These are phyloP conservation scores for Sinocyclocheilus maitianheensis DNA, from an alignment of 2,113 vertebrate genomes.

Conservation along the genomic window DNA sequence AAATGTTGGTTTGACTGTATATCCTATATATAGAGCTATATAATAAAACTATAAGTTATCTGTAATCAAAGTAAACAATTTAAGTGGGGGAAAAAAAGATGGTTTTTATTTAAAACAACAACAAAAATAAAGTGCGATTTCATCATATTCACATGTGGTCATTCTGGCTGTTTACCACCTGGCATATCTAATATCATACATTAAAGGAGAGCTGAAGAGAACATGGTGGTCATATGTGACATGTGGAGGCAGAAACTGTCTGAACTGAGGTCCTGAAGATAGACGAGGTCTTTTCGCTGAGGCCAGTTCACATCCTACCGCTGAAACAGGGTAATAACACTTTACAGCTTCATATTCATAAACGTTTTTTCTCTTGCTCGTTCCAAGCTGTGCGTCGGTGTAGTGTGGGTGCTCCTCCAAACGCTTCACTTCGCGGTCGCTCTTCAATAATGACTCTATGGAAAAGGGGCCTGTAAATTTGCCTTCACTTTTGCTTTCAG, in stretches of 20 bases:
- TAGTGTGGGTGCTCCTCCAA: background rate
- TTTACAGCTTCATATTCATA: background rate
- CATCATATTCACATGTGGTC: background rate
- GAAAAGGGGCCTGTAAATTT: constrained; percentile 73
- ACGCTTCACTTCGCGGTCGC: constrained; percentile 33
- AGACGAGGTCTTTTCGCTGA: background rate
- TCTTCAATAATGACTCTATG: constrained; percentile 71
- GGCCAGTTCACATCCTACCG: background rate
- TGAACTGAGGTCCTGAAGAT: background rate
- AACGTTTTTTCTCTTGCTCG: background rate
- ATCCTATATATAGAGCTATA: too few species aligned
- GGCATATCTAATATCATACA: background rate
- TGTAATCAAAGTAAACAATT: background rate
- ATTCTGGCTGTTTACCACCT: constrained; percentile 1
- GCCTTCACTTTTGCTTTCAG: background rate
- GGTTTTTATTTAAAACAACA: background rate
- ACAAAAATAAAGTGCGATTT: constrained; percentile 34
- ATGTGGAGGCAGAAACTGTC: background rate
- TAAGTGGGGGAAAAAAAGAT: background rate
- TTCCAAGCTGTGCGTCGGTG: background rate
- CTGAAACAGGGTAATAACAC: background rate
- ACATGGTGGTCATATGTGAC: background rate
- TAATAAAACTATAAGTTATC: too few species aligned
- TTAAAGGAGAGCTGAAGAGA: background rate
- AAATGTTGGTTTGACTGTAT: too few species aligned